Percentiles rank a stretch among this genome's conserved stretches.
phyloP scores from a whole-genome alignment of 2,113 vertebrate species.

The Ciconia boyciana region DNA sequence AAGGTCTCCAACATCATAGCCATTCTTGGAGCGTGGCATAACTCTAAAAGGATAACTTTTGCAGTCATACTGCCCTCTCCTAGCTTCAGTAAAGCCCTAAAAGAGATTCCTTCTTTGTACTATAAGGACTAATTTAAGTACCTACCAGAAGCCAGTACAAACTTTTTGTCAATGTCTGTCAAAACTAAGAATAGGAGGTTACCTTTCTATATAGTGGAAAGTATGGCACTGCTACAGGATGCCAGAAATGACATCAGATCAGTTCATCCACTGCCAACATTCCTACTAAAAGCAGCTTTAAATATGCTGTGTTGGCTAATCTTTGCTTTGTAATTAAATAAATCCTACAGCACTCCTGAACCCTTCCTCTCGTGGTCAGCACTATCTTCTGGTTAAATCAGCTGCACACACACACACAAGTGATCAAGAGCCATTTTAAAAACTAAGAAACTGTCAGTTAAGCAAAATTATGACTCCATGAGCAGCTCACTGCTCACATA shows the following conservation, averaged over 20 bases:
- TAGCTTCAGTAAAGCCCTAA: background rate
- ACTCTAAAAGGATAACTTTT: background rate
- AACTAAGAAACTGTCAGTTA: background rate
- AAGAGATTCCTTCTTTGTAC: background rate
- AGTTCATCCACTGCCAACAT: conserved; percentile 34
- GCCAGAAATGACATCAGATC: conserved; percentile 56
- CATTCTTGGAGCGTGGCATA: background rate
- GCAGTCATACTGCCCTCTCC: background rate
- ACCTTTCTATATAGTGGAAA: conserved; percentile 41
- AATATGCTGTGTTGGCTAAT: conserved; percentile 46
- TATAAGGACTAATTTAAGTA: background rate
- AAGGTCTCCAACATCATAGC: background rate
- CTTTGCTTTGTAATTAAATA: conserved; percentile 58
- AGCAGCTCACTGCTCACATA: background rate
- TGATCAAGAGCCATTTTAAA: background rate
- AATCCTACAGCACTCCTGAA: conserved; percentile 41
- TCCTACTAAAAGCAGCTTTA: conserved; percentile 49
- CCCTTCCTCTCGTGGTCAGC: conserved; percentile 47
- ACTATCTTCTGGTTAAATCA: conserved; percentile 20
- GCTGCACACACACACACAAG: background rate
- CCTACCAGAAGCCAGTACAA: background rate
- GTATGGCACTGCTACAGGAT: background rate
- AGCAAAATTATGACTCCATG: background rate
- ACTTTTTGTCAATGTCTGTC: conserved; percentile 8
- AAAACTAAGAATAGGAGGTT: conserved; percentile 57